Percentiles rank a stretch among this genome's conserved stretches.
Evolutionary conservation across 1,140 invertebrate species (phyloP).

Genomic region (Sarcophaga bullata): DNA sequence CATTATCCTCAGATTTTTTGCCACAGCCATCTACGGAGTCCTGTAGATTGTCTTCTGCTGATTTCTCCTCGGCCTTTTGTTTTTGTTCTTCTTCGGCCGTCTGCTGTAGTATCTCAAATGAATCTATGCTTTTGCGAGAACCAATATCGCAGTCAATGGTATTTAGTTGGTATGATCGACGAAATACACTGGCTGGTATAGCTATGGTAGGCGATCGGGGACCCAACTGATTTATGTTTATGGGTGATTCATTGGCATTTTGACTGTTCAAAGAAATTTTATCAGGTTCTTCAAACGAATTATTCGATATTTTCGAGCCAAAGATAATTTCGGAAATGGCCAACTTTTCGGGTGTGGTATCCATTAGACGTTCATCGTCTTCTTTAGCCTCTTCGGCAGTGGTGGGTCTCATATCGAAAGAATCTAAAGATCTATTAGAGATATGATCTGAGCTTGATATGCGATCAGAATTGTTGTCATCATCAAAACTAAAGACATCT

Average conservation of each 20-base stretch:
- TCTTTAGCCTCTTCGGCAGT: slow-evolving; percentile 67
- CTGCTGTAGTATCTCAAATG: slow-evolving; percentile 61
- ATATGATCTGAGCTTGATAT: slow-evolving; percentile 44
- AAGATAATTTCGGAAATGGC: slow-evolving; percentile 60
- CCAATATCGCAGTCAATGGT: slow-evolving; percentile 73
- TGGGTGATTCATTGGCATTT: slow-evolving; percentile 52
- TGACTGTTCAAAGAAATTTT: slow-evolving; percentile 56
- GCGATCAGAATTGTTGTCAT: slow-evolving; percentile 53
- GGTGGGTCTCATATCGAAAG: slow-evolving; percentile 65
- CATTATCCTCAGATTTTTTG: slow-evolving; percentile 1
- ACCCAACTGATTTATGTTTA: slow-evolving; percentile 48
- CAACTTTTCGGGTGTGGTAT: slow-evolving; percentile 56
- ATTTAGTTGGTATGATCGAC: slow-evolving; percentile 68
- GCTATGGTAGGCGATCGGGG: slow-evolving; percentile 72
- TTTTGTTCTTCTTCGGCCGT: slow-evolving; percentile 48
- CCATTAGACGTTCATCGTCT: slow-evolving; percentile 50
- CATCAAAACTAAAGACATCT: slow-evolving; percentile 62
- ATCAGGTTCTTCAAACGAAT: slow-evolving; percentile 52
- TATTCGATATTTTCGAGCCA: slow-evolving; percentile 53
- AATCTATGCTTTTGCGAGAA: slow-evolving; percentile 68
- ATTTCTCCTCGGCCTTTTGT: slow-evolving; percentile 29
- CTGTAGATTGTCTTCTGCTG: background rate
- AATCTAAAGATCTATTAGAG: slow-evolving; percentile 60
- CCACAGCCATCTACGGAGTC: slow-evolving; percentile 26
- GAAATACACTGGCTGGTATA: slow-evolving; percentile 66